Conservation (phyloP, 2,113 vertebrate species). For the Ellobius talpinus region DNA sequence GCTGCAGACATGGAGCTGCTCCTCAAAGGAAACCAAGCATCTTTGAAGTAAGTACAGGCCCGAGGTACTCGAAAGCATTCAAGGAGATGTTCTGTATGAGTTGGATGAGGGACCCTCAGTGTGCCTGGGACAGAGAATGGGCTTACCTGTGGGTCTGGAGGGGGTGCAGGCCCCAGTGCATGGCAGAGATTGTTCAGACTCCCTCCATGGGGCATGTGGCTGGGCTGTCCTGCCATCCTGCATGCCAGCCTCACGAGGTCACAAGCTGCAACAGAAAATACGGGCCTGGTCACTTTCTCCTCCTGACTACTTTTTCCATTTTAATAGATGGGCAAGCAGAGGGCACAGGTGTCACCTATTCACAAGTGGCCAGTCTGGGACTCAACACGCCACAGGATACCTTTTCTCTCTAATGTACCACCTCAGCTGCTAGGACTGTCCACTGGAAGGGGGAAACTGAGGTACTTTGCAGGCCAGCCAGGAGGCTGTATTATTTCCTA, state of each 20-base stretch:
- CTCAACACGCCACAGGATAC: accelerated
- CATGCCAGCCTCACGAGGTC: conserved; percentile 85
- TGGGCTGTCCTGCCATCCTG: conserved; percentile 93
- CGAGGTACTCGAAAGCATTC: background rate
- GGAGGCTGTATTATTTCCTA: too few species aligned
- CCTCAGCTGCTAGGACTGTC: background rate
- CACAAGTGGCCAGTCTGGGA: background rate
- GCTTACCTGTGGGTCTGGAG: conserved; percentile 90
- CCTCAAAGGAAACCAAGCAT: background rate
- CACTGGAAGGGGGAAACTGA: background rate
- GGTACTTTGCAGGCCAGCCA: background rate
- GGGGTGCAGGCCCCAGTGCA: conserved; percentile 86
- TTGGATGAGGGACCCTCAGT: background rate
- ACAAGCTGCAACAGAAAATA: conserved; percentile 76
- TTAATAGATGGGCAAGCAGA: background rate
- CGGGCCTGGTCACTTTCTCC: background rate
- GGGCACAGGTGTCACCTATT: background rate
- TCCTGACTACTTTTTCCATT: accelerated
- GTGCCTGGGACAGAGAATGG: accelerated
- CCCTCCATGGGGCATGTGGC: conserved; percentile 89
- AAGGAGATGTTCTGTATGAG: background rate
- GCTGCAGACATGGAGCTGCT: background rate
- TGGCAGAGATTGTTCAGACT: conserved; percentile 90
- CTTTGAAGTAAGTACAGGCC: background rate
- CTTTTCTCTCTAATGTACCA: background rate